These are phyloP conservation scores for Rhabdomys pumilio DNA, from an alignment of 2,797 vertebrate species.

Conservation along the genomic window DNA sequence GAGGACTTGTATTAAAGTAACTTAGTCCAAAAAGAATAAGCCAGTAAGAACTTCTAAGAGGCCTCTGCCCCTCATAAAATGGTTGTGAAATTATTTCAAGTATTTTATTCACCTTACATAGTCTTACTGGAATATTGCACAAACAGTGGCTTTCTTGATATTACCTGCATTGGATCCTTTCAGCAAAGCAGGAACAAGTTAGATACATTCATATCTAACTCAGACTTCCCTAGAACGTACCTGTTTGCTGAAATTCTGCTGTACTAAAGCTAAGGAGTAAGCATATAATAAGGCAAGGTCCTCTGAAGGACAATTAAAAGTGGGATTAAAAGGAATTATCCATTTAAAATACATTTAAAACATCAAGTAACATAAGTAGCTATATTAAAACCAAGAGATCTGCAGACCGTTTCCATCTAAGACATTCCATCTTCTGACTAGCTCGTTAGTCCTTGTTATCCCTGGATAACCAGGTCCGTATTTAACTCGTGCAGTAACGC, in stretches of 20 bases:
- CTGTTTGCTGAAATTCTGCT: constrained; percentile 63
- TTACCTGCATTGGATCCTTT: constrained; percentile 68
- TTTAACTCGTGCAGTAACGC: constrained; percentile 83
- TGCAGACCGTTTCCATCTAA: constrained; percentile 83
- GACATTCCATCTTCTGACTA: constrained; percentile 87
- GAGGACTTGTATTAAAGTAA: constrained; percentile 79
- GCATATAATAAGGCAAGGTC: constrained; percentile 87
- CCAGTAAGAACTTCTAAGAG: constrained; percentile 77
- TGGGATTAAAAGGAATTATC: constrained; percentile 82
- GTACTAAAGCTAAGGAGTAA: constrained; percentile 77
- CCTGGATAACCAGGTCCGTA: constrained; percentile 86
- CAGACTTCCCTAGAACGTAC: constrained; percentile 69
- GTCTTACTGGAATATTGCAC: constrained; percentile 84
- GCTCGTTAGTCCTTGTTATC: constrained; percentile 88
- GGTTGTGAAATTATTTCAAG: constrained; percentile 81
- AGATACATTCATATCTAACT: constrained; percentile 79
- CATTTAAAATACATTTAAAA: constrained; percentile 85
- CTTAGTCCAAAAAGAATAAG: constrained; percentile 50
- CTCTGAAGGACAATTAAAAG: constrained; percentile 81
- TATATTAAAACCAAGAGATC: constrained; percentile 82
- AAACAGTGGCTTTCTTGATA: constrained; percentile 77
- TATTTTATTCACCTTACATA: constrained; percentile 70
- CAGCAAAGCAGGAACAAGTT: constrained; percentile 77
- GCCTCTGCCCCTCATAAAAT: constrained; percentile 69
- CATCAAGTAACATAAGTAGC: constrained; percentile 78